Conservation (phyloP, 2,888 invertebrate species). For the Drosophila formosana region DNA sequence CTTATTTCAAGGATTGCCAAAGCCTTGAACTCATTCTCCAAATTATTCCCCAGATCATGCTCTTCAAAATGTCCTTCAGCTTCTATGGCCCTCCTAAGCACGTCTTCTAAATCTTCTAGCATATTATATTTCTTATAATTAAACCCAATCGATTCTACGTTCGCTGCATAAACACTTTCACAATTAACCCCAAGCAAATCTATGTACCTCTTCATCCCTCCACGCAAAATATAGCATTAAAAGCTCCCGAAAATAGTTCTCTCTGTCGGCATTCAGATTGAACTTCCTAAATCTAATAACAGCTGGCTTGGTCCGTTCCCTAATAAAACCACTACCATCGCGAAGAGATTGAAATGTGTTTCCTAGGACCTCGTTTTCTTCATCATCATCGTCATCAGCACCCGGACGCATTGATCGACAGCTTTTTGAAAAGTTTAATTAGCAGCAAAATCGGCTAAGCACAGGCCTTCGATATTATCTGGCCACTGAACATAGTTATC, state of each 20-base stretch:
- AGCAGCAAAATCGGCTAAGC: slow-evolving; percentile 1
- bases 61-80: slow-evolving; percentile 1
- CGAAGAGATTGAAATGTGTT: background rate
- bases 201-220: no score
- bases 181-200: no score
- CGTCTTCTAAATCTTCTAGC: background rate
- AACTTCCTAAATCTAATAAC: background rate
- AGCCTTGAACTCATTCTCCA: background rate
- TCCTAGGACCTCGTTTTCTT: no score
- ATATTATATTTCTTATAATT: background rate
- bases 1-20: no score
- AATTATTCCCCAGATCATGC: background rate
- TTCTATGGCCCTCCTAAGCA: slow-evolving; percentile 4
- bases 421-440: background rate
- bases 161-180: background rate
- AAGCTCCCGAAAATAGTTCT: background rate
- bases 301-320: background rate
- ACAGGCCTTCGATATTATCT: background rate
- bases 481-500: slow-evolving; percentile 28
- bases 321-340: background rate
- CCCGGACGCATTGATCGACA: background rate
- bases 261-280: background rate
- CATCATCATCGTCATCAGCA: background rate
- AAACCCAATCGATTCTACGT: background rate
- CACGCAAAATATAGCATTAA: no score